Conservation (phyloP, 2,888 invertebrate species). For the Pterostichus madidus region DNA sequence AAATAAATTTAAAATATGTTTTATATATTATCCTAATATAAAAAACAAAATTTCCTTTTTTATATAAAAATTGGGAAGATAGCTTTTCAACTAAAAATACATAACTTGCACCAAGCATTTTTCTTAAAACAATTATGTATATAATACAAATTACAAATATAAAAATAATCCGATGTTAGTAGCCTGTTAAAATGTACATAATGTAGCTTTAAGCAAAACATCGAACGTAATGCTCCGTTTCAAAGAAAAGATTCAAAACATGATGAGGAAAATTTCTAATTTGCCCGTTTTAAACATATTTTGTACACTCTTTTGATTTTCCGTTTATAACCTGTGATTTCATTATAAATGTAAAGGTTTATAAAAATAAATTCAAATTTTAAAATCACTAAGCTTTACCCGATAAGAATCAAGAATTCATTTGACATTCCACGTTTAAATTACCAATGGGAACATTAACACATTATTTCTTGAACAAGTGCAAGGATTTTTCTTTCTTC, state of each 20-base stretch:
- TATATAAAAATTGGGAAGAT: conserved; percentile 36
- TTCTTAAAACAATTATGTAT: conserved; percentile 43
- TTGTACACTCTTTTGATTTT: conserved; percentile 61
- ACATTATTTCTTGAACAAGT: conserved; percentile 31
- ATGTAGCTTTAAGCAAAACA: conserved; percentile 54
- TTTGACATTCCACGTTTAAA: conserved; percentile 10
- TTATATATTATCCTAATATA: conserved; percentile 13
- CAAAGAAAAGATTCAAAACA: conserved; percentile 18
- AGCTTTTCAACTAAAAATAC: conserved; percentile 27
- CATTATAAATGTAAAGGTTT: conserved; percentile 13
- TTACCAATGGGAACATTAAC: conserved; percentile 16
- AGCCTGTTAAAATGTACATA: conserved; percentile 42
- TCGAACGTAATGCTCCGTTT: conserved; percentile 53
- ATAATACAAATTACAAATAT: conserved; percentile 51
- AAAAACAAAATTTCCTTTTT: conserved; percentile 19
- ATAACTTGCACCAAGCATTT: conserved; percentile 49
- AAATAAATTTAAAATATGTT: conserved; percentile 15
- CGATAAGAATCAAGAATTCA: not conserved
- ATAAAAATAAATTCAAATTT: conserved; percentile 1
- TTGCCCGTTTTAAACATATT: conserved; percentile 47
- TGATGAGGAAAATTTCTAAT: conserved; percentile 13
- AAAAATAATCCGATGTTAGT: conserved; percentile 56
- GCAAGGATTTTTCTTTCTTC: not conserved
- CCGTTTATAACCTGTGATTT: conserved; percentile 58
- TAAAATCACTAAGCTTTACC: conserved; percentile 14